Conservation (phyloP, 2,113 vertebrate genomes). For the Oxyruncus cristatus region DNA sequence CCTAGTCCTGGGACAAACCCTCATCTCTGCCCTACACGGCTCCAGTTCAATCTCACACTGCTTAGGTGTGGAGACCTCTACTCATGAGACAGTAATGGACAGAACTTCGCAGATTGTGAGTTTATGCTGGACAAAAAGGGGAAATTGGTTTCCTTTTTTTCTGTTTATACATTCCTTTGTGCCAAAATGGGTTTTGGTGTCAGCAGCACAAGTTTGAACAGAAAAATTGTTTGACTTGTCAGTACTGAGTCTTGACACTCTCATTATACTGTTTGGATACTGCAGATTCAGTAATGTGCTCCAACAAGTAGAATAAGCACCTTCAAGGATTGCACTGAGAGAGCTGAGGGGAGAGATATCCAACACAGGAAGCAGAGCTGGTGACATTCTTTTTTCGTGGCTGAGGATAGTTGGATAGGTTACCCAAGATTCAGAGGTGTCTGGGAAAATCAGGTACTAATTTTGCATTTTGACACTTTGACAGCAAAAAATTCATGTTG, state of each 20-base stretch:
- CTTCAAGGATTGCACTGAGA: not conserved
- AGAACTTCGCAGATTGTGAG: not conserved
- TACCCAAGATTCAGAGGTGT: not conserved
- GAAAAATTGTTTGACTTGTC: not conserved
- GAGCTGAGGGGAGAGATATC: not conserved
- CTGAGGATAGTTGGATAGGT: not conserved
- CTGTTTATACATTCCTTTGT: not conserved
- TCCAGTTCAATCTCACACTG: not conserved
- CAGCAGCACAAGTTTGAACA: not conserved
- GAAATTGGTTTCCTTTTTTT: not conserved
- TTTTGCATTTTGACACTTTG: not conserved
- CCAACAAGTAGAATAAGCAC: not conserved
- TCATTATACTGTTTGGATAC: not conserved
- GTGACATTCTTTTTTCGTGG: not conserved
- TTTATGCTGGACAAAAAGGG: not conserved
- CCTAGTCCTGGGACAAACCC: not conserved
- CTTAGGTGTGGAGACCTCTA: not conserved
- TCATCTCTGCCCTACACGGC: not conserved
- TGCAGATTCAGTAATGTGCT: not conserved
- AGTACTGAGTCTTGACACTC: not conserved
- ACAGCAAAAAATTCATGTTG: slow-evolving; percentile 1
- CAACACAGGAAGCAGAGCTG: not conserved
- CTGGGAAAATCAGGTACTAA: not conserved
- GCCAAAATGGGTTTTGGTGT: not conserved
- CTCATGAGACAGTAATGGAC: not conserved